Base-by-base conservation (phyloP, 92 coral and sea anemone genomes). In the Porites evermanni region DNA sequence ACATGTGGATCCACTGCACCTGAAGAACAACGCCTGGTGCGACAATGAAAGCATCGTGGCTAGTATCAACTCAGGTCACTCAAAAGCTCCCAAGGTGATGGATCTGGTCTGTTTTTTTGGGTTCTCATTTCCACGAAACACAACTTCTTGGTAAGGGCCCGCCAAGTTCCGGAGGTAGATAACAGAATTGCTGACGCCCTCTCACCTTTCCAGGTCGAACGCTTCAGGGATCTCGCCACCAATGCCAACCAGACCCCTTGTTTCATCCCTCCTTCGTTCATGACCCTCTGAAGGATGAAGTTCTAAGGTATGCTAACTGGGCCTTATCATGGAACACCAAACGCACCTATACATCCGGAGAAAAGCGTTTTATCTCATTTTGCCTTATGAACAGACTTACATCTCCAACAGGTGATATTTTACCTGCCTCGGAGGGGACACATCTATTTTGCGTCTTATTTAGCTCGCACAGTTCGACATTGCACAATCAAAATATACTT, bases 11-110 rank as follows among this genome's bases (percentile, higher is more conserved):
- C 93, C 96, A 8, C 79, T 90, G 19, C 96, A 93, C 60, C 19
- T 87, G 12, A 93, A 90, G 64, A 93, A 93, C 52, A 91, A 93
- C 85, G 97, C 96, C 51, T 91, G 82, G 79, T 90, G 94, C 53
- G 88, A 82, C 63, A 87, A 87, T 52, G 83, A 86, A 51, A 59
- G 88, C 0, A 85, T 90, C 18, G 91, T 86, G 24, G 71, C 66
- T 65, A 90, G 86, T 32, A 84, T 90, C 0, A 90, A 90, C 70
- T 74, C 86, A 0, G 87, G 87, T 21, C 87, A 84, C 64, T 91
- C 94, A 11, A 84, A 80, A 12, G 68, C 17, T 24, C 26, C 26
- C 26, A 24, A 24, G 26, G 26, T 24, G 26, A 24, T 24, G 26
- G 26, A 24, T 24, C 83, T 86, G 0, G 69, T 86, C 7, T 77